phyloP scores from a whole-genome alignment of 2,888 invertebrate genomes.

The Agrochola lota region DNA sequence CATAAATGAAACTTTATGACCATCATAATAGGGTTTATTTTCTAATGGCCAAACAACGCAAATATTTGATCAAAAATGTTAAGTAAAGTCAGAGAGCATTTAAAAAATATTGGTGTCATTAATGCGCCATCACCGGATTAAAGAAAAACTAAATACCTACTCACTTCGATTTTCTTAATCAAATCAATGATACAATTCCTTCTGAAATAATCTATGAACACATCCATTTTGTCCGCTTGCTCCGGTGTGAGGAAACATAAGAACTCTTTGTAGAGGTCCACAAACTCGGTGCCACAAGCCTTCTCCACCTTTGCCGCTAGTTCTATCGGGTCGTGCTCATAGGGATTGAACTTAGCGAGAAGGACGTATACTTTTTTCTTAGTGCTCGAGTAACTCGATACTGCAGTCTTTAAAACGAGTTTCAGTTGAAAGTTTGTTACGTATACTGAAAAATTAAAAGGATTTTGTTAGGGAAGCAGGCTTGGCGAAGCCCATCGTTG shows the following conservation, averaged over 20 bases:
- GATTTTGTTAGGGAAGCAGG: not conserved
- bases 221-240: conserved; percentile 79
- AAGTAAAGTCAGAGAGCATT: not conserved
- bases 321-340: conserved; percentile 68
- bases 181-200: conserved; percentile 75
- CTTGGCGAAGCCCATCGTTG: not conserved
- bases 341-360: conserved; percentile 73
- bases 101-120: not conserved
- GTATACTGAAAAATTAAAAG: conserved; percentile 71
- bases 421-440: conserved; percentile 79
- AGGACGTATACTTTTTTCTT: conserved; percentile 71
- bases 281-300: conserved; percentile 69
- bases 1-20: not conserved
- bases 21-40: not conserved
- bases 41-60: not conserved
- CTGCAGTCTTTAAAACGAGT: conserved; percentile 67
- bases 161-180: conserved; percentile 79
- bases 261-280: conserved; percentile 82
- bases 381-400: conserved; percentile 52
- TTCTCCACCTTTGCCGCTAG: conserved; percentile 71
- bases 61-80: not conserved
- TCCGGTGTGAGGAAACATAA: conserved; percentile 81
- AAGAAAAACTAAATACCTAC: conserved; percentile 27
- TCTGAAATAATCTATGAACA: conserved; percentile 81
- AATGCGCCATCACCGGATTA: not conserved